phyloP scores from a whole-genome alignment of 2,888 invertebrate species.

The Drosophila trichaetosa region DNA sequence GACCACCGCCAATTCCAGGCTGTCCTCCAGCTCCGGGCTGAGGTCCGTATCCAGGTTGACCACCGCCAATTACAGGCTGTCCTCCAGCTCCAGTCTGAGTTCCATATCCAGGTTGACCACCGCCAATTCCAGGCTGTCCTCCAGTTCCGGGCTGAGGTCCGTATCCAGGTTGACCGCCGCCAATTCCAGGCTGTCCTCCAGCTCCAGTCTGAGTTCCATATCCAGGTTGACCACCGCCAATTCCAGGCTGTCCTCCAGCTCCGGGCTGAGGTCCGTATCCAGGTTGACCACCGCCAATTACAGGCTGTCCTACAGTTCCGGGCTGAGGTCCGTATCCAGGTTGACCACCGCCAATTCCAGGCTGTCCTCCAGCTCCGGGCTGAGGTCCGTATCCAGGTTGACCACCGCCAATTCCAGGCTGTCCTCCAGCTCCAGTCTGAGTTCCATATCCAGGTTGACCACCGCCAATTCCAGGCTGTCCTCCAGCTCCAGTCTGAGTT shows the following conservation, averaged over 20 bases:
- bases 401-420: rapidly evolving
- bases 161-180: background rate
- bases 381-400: background rate
- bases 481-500: no score
- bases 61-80: background rate
- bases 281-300: rapidly evolving
- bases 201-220: background rate
- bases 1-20: background rate
- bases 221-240: background rate
- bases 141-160: no score
- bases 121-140: no score
- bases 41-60: background rate
- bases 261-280: background rate
- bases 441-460: background rate
- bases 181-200: rapidly evolving
- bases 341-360: background rate
- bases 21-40: background rate
- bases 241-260: background rate
- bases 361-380: rapidly evolving
- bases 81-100: no score
- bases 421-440: background rate
- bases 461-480: background rate
- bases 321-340: background rate
- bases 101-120: no score
- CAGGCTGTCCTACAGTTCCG: rapidly evolving